These are phyloP conservation scores for Thymelicus acteon DNA, from an alignment of 2,888 invertebrate species.

Conservation along the genomic window DNA sequence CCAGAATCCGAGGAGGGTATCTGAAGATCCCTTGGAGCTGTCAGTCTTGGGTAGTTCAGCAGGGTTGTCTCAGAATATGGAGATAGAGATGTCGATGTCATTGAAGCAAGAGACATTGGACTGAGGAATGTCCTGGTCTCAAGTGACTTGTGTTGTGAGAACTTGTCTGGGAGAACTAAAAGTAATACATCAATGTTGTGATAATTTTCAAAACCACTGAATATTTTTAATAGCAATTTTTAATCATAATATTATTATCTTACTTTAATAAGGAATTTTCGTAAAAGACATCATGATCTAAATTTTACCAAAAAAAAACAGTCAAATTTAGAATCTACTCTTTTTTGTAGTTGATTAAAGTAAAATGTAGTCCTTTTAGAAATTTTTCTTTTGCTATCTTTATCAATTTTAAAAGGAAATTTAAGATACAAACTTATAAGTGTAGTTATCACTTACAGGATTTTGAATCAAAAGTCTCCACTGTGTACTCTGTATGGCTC, in stretches of 20 bases:
- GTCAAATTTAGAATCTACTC: no score
- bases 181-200: background rate
- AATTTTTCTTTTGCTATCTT: no score
- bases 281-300: no score
- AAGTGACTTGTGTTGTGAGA: slow-evolving; percentile 49
- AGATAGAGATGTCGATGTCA: slow-evolving; percentile 62
- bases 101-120: slow-evolving; percentile 68
- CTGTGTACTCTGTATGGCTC: slow-evolving; percentile 66
- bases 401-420: no score
- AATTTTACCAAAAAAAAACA: no score
- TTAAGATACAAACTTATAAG: no score
- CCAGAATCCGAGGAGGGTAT: slow-evolving; percentile 58
- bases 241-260: no score
- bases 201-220: no score
- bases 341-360: no score
- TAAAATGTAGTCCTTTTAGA: no score
- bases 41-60: slow-evolving; percentile 65
- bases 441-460: slow-evolving; percentile 59
- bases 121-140: slow-evolving; percentile 64
- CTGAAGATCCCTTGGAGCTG: slow-evolving; percentile 70
- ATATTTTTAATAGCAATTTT: no score
- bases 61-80: slow-evolving; percentile 59
- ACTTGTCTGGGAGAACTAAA: slow-evolving; percentile 56
- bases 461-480: slow-evolving; percentile 72
- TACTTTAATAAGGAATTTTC: no score